A percentile compares a stretch with the other conserved stretches of the same genome.
Conservation (phyloP, 2,113 vertebrate genomes). For the Peromyscus polionotus region DNA sequence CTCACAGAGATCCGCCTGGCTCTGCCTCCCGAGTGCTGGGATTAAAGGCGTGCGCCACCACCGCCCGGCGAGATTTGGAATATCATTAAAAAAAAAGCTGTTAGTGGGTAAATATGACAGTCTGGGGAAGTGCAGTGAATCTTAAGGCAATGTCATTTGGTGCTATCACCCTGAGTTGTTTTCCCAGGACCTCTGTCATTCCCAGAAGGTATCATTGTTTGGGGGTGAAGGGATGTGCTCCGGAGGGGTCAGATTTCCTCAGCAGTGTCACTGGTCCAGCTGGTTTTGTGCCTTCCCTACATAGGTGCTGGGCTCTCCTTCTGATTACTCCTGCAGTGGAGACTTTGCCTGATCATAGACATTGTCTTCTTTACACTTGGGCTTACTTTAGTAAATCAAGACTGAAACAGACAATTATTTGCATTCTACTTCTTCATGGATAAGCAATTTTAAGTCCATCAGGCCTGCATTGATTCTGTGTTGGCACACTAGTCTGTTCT, state of each 20-base stretch:
- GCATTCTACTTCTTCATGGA: not conserved
- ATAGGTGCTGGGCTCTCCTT: not conserved
- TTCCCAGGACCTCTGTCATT: not conserved
- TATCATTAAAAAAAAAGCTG: not conserved
- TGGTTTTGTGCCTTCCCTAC: not conserved
- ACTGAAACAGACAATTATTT: not conserved
- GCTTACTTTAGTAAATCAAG: constrained; percentile 34
- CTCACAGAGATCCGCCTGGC: too few species aligned
- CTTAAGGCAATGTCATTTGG: not conserved
- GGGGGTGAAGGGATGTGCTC: not conserved
- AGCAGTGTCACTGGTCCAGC: not conserved
- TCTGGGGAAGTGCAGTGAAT: not conserved
- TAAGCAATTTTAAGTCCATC: not conserved
- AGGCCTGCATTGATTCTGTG: not conserved
- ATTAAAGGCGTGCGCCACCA: too few species aligned
- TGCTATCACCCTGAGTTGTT: not conserved
- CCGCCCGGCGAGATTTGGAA: not conserved
- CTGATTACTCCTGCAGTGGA: constrained; percentile 28
- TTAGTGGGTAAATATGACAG: not conserved
- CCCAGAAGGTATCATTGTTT: not conserved
- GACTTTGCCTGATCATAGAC: not conserved
- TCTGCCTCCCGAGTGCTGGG: too few species aligned
- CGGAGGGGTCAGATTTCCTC: not conserved
- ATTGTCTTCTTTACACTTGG: constrained; percentile 47
- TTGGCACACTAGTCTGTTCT: not conserved